Evolutionary conservation across 2,797 vertebrate species (phyloP).

Genomic region (Thunnus albacares): DNA sequence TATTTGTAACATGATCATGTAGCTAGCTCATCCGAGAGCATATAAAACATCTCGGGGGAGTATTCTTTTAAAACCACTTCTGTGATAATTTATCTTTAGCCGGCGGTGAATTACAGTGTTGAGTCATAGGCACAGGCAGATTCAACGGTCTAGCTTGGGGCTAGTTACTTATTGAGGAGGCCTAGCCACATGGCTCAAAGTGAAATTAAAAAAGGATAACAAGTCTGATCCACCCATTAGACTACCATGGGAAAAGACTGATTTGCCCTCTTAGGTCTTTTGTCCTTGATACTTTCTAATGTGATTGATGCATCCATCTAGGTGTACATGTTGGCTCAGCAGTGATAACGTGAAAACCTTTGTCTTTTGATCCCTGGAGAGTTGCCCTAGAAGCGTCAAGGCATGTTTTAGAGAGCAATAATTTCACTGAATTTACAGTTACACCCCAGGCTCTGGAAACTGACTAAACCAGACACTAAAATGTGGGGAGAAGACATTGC

Average conservation of each 20-base stretch:
- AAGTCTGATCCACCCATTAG: slow-evolving; percentile 63
- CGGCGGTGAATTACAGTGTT: slow-evolving; percentile 27
- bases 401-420: slow-evolving; percentile 73
- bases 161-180: slow-evolving; percentile 40
- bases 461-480: slow-evolving; percentile 64
- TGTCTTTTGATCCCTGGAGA: slow-evolving; percentile 43
- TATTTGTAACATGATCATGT: not conserved
- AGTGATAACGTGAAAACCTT: slow-evolving; percentile 37
- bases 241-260: slow-evolving; percentile 54
- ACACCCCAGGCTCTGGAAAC: slow-evolving; percentile 71
- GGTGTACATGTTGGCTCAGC: slow-evolving; percentile 39
- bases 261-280: slow-evolving; percentile 25
- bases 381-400: slow-evolving; percentile 68
- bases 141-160: slow-evolving; percentile 48
- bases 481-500: slow-evolving; percentile 32
- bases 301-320: slow-evolving; percentile 48
- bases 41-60: not conserved
- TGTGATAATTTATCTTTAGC: slow-evolving; percentile 43
- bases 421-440: slow-evolving; percentile 67
- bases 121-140: slow-evolving; percentile 49
- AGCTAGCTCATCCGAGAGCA: not conserved
- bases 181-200: slow-evolving; percentile 55
- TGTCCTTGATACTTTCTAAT: slow-evolving; percentile 52
- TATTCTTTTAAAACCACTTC: slow-evolving; percentile 6
- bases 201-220: slow-evolving; percentile 72